Percentiles rank a stretch among this genome's conserved stretches.
phyloP scores from a whole-genome alignment of 1,140 invertebrate genomes.

The Drosophila setifemur region DNA sequence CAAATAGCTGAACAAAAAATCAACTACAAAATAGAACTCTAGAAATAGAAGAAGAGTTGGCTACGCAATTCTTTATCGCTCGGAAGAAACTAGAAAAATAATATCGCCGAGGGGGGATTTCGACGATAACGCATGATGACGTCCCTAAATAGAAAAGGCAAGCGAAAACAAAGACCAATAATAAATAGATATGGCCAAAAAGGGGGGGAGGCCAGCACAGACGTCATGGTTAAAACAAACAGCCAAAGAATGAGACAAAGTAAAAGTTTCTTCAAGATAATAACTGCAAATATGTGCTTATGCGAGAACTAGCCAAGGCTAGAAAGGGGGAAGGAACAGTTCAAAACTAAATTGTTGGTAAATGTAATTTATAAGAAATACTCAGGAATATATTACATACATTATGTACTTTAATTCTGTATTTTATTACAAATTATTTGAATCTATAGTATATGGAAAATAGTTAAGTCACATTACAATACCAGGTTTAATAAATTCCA shows the following conservation, averaged over 20 bases:
- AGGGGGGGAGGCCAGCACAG: slow-evolving; percentile 19
- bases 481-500: not conserved
- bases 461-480: not conserved
- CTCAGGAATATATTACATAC: no score
- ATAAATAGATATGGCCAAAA: slow-evolving; percentile 4
- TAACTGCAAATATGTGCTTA: slow-evolving; percentile 33
- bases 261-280: slow-evolving; percentile 39
- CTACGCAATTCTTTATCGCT: slow-evolving; percentile 37
- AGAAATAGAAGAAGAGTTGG: slow-evolving; percentile 3
- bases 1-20: slow-evolving; percentile 33
- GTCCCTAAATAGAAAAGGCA: slow-evolving; percentile 4
- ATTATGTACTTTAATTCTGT: no score
- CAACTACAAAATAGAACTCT: slow-evolving; percentile 14
- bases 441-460: no score
- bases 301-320: not conserved
- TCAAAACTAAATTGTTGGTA: no score
- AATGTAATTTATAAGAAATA: no score
- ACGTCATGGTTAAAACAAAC: slow-evolving; percentile 36
- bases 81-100: slow-evolving; percentile 16
- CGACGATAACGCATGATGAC: slow-evolving; percentile 35
- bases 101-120: slow-evolving; percentile 9
- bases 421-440: no score
- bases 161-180: slow-evolving; percentile 11
- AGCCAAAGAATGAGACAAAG: not conserved
- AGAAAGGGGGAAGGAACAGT: not conserved